Evolutionary conservation across 2,888 invertebrate species (phyloP).

Genomic region (Salpingus planirostris): DNA sequence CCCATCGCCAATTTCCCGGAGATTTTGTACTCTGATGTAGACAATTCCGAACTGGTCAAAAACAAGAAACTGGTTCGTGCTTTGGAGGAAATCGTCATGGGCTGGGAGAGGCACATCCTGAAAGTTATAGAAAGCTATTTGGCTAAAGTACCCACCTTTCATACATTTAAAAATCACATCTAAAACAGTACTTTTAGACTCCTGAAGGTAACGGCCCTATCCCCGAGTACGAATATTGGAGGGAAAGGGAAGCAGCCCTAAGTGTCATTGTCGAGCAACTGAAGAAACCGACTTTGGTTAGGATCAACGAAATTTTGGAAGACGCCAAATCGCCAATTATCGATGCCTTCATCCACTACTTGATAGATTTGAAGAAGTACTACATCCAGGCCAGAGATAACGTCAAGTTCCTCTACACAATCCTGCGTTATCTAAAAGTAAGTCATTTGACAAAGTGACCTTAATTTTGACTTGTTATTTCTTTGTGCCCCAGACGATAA

Average conservation of each 20-base stretch:
- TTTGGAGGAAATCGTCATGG: conserved; percentile 54
- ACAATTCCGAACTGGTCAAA: conserved; percentile 34
- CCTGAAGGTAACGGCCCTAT: conserved; percentile 69
- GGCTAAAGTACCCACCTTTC: conserved; percentile 50
- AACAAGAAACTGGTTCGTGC: conserved; percentile 46
- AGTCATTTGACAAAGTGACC: conserved; percentile 3
- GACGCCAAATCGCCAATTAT: conserved; percentile 47
- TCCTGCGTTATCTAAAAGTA: conserved; percentile 64
- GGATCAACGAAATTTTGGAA: conserved; percentile 52
- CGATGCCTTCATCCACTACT: conserved; percentile 52
- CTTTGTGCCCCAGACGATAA: conserved; percentile 35
- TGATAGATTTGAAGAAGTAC: conserved; percentile 53
- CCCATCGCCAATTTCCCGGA: conserved; percentile 53
- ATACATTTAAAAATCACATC: conserved; percentile 2
- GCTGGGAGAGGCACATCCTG: conserved; percentile 60
- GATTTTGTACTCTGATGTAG: conserved; percentile 30
- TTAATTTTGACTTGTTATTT: too few relatives aligned
- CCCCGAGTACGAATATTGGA: conserved; percentile 81
- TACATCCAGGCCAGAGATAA: conserved; percentile 70
- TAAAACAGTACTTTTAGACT: conserved; percentile 32
- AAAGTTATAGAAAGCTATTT: conserved; percentile 47
- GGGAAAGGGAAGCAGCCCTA: conserved; percentile 67
- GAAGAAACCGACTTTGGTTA: conserved; percentile 58
- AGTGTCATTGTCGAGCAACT: conserved; percentile 75
- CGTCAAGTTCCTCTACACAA: conserved; percentile 64